phyloP scores from a whole-genome alignment of 2,888 invertebrate genomes.

The Sphinx pinastri region DNA sequence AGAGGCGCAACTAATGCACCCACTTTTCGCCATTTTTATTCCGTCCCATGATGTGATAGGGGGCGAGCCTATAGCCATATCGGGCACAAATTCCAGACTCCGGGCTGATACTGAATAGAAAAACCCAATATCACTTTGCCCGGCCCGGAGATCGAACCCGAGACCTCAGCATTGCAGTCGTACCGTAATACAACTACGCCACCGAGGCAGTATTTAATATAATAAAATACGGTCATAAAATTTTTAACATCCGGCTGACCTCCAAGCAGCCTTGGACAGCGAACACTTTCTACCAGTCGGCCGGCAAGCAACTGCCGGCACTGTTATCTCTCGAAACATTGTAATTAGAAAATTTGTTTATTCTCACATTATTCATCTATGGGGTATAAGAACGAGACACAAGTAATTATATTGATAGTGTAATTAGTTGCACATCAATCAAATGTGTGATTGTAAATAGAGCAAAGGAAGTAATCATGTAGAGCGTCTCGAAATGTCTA shows the following conservation, averaged over 20 bases:
- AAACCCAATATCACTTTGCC: no score
- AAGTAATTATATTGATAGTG: not conserved
- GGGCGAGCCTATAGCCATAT: no score
- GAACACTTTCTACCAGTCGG: conserved; percentile 64
- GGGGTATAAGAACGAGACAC: not conserved
- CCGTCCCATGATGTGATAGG: no score
- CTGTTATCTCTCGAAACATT: conserved; percentile 25
- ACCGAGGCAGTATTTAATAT: no score
- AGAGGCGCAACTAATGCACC: no score
- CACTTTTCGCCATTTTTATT: no score
- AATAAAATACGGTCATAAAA: conserved; percentile 40
- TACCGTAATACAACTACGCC: no score
- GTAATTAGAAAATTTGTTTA: conserved; percentile 28
- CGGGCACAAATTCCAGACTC: no score
- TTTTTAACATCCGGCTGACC: conserved; percentile 68
- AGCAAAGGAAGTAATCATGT: conserved; percentile 7
- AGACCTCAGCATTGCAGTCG: no score
- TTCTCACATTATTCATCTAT: conserved; percentile 11
- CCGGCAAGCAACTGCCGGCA: conserved; percentile 25
- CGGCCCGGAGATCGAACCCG: no score
- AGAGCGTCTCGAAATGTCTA: not conserved
- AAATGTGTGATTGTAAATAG: conserved; percentile 2
- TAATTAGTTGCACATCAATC: conserved; percentile 13
- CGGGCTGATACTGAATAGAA: no score
- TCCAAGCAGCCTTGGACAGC: conserved; percentile 64